Evolutionary conservation across 2,113 vertebrate genomes (phyloP).

Genomic region (Perognathus longimembris): DNA sequence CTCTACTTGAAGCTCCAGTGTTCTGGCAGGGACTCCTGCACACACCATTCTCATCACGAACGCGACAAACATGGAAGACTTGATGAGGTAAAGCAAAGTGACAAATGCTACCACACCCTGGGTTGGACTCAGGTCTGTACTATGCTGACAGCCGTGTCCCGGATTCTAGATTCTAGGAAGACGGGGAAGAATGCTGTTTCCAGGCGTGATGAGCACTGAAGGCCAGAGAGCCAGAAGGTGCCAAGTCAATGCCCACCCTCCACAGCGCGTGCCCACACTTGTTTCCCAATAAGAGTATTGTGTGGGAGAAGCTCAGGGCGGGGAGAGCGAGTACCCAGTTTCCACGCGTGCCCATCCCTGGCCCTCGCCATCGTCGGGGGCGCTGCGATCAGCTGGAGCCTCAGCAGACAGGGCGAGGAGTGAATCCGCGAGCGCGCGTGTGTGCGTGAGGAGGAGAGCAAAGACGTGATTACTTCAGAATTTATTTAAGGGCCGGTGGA

Average conservation of each 20-base stretch:
- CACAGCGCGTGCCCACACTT: background rate
- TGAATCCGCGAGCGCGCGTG: slow-evolving; percentile 27
- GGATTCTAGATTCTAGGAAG: background rate
- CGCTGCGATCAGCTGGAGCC: slow-evolving; percentile 24
- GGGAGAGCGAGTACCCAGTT: background rate
- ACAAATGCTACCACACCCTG: slow-evolving; percentile 73
- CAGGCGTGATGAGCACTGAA: background rate
- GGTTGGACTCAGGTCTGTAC: background rate
- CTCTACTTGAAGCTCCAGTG: background rate
- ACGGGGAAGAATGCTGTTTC: background rate
- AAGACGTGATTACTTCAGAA: slow-evolving; percentile 89
- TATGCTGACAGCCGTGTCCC: background rate
- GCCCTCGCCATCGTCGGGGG: background rate
- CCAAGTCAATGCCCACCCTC: background rate
- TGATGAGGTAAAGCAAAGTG: slow-evolving; percentile 25
- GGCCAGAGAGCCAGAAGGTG: slow-evolving; percentile 34
- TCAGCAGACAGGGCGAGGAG: slow-evolving; percentile 51
- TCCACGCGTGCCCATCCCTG: background rate
- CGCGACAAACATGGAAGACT: slow-evolving; percentile 11
- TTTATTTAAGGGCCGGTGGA: slow-evolving; percentile 90
- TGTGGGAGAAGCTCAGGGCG: background rate
- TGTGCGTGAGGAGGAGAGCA: slow-evolving; percentile 84
- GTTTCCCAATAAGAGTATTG: background rate
- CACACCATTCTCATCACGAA: background rate
- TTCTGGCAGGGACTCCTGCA: background rate